A percentile compares a stretch with the other conserved stretches of the same genome.
phyloP scores from a whole-genome alignment of 2,797 vertebrate genomes.

The Intellagama lesueurii region DNA sequence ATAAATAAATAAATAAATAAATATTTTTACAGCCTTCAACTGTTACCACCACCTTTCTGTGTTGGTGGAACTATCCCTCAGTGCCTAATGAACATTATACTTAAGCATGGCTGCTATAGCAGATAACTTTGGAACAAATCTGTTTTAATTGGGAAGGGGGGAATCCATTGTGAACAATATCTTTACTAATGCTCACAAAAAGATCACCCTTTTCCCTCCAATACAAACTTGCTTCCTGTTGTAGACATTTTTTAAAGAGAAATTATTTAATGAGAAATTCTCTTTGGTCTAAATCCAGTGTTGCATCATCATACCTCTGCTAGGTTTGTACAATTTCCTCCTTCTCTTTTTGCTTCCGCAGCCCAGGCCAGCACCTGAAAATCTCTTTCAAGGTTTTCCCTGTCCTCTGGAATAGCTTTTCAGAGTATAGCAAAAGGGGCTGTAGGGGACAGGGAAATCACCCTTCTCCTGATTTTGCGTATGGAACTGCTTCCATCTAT shows the following conservation, averaged over 20 bases:
- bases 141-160: constrained; percentile 10
- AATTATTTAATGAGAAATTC: background rate
- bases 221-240: background rate
- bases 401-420: background rate
- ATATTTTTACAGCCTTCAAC: background rate
- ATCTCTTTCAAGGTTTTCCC: background rate
- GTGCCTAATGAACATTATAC: background rate
- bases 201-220: background rate
- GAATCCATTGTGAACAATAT: constrained; percentile 24
- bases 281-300: constrained; percentile 36
- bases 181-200: background rate
- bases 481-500: background rate
- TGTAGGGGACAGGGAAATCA: background rate
- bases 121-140: constrained; percentile 10
- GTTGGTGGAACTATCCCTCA: background rate
- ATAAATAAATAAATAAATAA: too few species aligned
- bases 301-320: background rate
- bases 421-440: background rate
- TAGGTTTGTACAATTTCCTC: background rate
- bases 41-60: background rate
- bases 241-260: background rate
- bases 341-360: background rate
- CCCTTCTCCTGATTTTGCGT: background rate
- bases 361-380: background rate
- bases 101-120: background rate